Evolutionary conservation across 2,113 vertebrate genomes (phyloP).

Genomic region (Gorsachius goisagi): DNA sequence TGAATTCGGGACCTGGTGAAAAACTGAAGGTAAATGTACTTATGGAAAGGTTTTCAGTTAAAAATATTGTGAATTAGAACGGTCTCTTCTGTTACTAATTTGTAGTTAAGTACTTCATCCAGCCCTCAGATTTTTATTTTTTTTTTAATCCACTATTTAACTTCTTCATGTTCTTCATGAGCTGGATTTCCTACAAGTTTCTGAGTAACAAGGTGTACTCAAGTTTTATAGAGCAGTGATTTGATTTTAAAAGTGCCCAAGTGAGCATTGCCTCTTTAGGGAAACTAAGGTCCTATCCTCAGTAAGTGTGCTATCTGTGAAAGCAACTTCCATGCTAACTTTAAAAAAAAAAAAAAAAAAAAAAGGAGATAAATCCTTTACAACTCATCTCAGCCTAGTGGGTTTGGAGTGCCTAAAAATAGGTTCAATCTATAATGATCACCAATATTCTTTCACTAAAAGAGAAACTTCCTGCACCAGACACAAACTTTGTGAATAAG

Average conservation of each 20-base stretch:
- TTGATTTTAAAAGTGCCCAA: background rate
- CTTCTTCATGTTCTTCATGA: background rate
- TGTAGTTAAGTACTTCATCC: constrained; percentile 10
- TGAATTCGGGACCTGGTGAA: constrained; percentile 44
- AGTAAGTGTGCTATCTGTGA: background rate
- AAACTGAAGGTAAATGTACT: constrained; percentile 20
- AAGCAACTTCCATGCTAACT: background rate
- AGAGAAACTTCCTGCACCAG: constrained; percentile 51
- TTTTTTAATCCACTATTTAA: background rate
- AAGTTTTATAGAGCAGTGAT: background rate
- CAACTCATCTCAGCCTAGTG: background rate
- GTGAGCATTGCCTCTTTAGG: background rate
- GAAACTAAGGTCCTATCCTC: background rate
- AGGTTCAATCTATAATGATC: background rate
- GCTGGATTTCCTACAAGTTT: constrained; percentile 31
- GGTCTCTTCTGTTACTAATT: constrained; percentile 20
- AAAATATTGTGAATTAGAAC: background rate
- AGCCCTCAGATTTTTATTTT: background rate
- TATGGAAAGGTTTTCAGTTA: background rate
- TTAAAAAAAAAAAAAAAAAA: background rate
- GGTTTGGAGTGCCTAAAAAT: constrained; percentile 13
- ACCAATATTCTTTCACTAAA: constrained; percentile 35
- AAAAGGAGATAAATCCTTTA: background rate
- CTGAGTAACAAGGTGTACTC: background rate
- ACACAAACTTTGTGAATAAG: constrained; percentile 47